Conservation (phyloP, 1,140 invertebrate species). For the Drosophila pruinosa region DNA sequence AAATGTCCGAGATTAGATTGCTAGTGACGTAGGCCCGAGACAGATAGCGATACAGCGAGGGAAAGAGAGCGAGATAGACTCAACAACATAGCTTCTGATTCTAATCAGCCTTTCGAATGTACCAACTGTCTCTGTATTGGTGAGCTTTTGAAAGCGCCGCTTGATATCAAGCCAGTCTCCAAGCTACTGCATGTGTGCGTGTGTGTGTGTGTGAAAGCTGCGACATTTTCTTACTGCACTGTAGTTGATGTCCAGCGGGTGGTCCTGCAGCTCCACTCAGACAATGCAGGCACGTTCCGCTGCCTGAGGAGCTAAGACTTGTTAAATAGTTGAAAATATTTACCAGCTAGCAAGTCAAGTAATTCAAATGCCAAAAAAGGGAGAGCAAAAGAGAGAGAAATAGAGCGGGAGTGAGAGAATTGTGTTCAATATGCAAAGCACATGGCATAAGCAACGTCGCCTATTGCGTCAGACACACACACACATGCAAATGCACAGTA, state of each 20-base stretch:
- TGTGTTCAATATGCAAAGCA: constrained; percentile 56
- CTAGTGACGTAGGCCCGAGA: constrained; percentile 40
- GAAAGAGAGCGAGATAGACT: background rate
- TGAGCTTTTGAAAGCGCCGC: constrained; percentile 27
- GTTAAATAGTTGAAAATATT: constrained; percentile 21
- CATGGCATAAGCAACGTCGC: constrained; percentile 21
- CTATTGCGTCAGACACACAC: constrained; percentile 32
- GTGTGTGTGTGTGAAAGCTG: constrained; percentile 27
- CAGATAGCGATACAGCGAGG: background rate
- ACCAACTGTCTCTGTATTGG: constrained; percentile 5
- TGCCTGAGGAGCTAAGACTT: constrained; percentile 9
- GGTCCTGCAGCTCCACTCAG: constrained; percentile 30
- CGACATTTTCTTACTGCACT: background rate
- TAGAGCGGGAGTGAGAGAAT: background rate
- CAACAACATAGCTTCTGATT: background rate
- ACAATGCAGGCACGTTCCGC: constrained; percentile 41
- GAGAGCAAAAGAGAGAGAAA: background rate
- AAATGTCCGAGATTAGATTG: constrained; percentile 61
- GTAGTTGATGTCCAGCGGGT: constrained; percentile 15
- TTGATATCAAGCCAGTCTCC: background rate
- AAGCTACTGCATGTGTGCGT: background rate
- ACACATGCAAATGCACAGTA: background rate
- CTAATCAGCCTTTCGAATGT: background rate
- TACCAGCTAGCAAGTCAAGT: background rate
- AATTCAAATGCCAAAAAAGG: constrained; percentile 5